phyloP scores from a whole-genome alignment of 92 coral and sea anemone genomes.

The Umimayanthus kanabou region DNA sequence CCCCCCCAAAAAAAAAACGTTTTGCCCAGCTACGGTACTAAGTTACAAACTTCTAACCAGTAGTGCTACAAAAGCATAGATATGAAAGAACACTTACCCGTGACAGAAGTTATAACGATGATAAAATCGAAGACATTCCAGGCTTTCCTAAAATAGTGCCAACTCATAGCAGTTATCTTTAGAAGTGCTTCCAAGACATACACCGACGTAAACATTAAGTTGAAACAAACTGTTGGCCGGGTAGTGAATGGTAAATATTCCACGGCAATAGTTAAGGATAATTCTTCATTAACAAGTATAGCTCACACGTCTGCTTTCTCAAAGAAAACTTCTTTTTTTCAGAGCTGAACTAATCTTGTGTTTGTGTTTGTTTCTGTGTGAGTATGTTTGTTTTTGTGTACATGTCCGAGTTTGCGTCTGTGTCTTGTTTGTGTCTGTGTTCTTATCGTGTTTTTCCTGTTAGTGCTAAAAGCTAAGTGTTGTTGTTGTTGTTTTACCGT shows the following conservation, averaged over 20 bases:
- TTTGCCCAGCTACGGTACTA: too few relatives aligned
- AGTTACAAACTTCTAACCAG: background rate
- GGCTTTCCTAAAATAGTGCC: constrained; percentile 82
- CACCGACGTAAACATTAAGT: constrained; percentile 80
- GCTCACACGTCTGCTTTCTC: background rate
- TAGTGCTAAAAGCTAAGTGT: too few relatives aligned
- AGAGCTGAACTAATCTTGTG: background rate
- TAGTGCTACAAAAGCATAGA: background rate
- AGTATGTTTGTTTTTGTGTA: background rate
- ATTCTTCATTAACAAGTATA: background rate
- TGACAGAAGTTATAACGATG: constrained; percentile 74
- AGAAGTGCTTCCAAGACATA: constrained; percentile 82
- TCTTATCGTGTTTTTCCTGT: background rate
- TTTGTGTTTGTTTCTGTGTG: background rate
- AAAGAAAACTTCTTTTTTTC: too few relatives aligned
- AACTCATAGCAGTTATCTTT: constrained; percentile 80
- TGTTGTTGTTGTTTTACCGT: too few relatives aligned
- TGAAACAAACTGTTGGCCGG: constrained; percentile 76
- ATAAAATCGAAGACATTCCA: constrained; percentile 93
- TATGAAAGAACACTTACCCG: constrained; percentile 55
- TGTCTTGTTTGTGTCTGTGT: background rate
- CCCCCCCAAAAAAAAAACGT: too few relatives aligned
- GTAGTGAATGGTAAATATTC: background rate
- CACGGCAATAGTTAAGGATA: constrained; percentile 72
- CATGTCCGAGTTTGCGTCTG: too few relatives aligned